phyloP scores from a whole-genome alignment of 2,888 invertebrate genomes.

The Peribatodes rhomboidaria region DNA sequence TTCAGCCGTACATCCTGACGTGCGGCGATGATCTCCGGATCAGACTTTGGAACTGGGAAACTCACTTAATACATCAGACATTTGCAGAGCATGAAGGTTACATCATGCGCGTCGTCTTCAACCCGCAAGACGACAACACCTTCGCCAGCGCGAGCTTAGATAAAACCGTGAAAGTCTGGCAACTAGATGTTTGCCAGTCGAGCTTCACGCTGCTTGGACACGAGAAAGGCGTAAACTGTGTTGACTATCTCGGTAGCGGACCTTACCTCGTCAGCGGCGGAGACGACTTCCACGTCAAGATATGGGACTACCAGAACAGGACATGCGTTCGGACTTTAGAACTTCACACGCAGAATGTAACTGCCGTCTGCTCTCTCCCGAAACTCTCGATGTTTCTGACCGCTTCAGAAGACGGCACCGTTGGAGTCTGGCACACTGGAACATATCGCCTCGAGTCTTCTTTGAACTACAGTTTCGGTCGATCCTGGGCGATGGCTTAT shows the following conservation, averaged over 20 bases:
- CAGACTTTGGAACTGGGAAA: constrained; percentile 99
- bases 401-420: constrained; percentile 7
- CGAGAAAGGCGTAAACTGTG: constrained; percentile 16
- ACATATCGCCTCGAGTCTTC: background rate
- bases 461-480: constrained; percentile 1
- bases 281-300: constrained; percentile 97
- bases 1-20: constrained; percentile 12
- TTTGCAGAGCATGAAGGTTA: constrained; percentile 92
- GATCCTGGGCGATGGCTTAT: constrained; percentile 14
- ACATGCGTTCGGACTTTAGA: constrained; percentile 98
- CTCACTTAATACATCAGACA: constrained; percentile 59
- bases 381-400: constrained; percentile 11
- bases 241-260: constrained; percentile 4
- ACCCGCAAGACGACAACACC: constrained; percentile 99
- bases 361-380: constrained; percentile 14
- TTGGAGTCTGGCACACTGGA: constrained; percentile 9
- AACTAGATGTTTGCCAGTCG: constrained; percentile 86
- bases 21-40: constrained; percentile 93
- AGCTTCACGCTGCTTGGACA: constrained; percentile 16
- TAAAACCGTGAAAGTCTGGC: constrained; percentile 97
- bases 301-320: constrained; percentile 99
- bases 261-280: constrained; percentile 96
- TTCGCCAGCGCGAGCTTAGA: constrained; percentile 99
- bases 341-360: constrained; percentile 62
- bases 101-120: constrained; percentile 99